phyloP scores from a whole-genome alignment of 1,140 invertebrate species.

The Drosophila ogumai region DNA sequence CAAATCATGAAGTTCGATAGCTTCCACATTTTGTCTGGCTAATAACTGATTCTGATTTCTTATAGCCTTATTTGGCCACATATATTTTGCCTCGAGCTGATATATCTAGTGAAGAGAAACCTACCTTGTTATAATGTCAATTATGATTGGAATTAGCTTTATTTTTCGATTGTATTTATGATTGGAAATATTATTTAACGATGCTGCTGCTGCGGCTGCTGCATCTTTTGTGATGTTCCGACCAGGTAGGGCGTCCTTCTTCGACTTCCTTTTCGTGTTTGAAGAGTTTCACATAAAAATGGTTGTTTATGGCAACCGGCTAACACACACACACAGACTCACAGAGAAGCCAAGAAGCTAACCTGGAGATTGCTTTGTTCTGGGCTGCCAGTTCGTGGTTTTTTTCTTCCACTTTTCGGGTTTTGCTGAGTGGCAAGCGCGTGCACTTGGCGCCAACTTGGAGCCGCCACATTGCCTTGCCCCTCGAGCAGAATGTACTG shows the following conservation, averaged over 20 bases:
- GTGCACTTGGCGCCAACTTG: constrained; percentile 71
- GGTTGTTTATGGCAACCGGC: constrained; percentile 44
- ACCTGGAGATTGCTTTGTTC: constrained; percentile 36
- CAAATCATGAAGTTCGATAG: background rate
- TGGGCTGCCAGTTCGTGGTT: constrained; percentile 25
- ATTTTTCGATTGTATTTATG: constrained; percentile 20
- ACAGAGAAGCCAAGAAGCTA: constrained; percentile 7
- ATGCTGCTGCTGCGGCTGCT: constrained; percentile 5
- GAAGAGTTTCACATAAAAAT: constrained; percentile 56
- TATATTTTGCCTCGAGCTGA: background rate
- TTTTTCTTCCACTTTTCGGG: constrained; percentile 25
- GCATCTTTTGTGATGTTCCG: constrained; percentile 23
- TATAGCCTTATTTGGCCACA: background rate
- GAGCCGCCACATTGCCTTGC: constrained; percentile 46
- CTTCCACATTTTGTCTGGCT: background rate
- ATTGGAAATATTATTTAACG: constrained; percentile 50
- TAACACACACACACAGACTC: constrained; percentile 35
- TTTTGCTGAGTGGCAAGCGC: constrained; percentile 55
- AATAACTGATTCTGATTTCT: background rate
- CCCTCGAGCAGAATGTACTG: constrained; percentile 26
- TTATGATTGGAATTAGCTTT: constrained; percentile 21
- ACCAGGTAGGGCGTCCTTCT: constrained; percentile 22
- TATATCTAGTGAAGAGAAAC: background rate
- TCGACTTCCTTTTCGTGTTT: constrained; percentile 48
- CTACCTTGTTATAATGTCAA: constrained; percentile 15